Percentiles rank a stretch among this genome's conserved stretches.
Evolutionary conservation across 2,888 invertebrate genomes (phyloP).

Genomic region (Ceraclea dissimilis): DNA sequence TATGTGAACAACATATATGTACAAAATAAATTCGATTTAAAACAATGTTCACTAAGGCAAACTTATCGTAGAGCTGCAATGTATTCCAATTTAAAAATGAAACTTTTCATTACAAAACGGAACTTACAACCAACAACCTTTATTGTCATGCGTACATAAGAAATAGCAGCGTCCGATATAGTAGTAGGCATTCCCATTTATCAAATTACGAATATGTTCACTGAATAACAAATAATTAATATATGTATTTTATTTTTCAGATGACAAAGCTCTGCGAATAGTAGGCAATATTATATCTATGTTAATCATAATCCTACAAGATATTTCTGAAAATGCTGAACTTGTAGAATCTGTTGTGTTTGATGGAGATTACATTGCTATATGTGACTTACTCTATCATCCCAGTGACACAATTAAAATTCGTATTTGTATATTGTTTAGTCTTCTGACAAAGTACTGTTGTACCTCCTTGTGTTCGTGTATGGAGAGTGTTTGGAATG

Average conservation of each 20-base stretch:
- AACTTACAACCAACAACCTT: no score
- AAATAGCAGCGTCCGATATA: no score
- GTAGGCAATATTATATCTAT: constrained; percentile 65
- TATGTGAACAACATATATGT: no score
- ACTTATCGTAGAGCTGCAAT: no score
- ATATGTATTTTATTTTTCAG: constrained; percentile 35
- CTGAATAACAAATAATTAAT: no score
- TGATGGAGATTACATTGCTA: constrained; percentile 43
- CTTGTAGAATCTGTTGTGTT: constrained; percentile 66
- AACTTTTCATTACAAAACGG: no score
- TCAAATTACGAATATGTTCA: no score
- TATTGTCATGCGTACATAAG: no score
- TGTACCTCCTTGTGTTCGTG: constrained; percentile 53
- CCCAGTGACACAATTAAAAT: constrained; percentile 51
- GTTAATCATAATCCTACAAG: constrained; percentile 64
- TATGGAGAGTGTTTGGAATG: constrained; percentile 54
- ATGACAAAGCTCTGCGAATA: constrained; percentile 51
- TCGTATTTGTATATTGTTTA: constrained; percentile 64
- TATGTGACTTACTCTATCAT: constrained; percentile 50
- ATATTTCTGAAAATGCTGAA: constrained; percentile 67
- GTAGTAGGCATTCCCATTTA: no score
- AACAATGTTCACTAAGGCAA: no score
- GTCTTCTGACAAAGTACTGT: constrained; percentile 60
- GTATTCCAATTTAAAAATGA: no score
- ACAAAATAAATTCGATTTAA: no score